A percentile compares a stretch with the other conserved stretches of the same genome.
Evolutionary conservation across 37 sponge, comb jelly and placozoan species (phyloP).

Genomic region (Tethya wilhelma): DNA sequence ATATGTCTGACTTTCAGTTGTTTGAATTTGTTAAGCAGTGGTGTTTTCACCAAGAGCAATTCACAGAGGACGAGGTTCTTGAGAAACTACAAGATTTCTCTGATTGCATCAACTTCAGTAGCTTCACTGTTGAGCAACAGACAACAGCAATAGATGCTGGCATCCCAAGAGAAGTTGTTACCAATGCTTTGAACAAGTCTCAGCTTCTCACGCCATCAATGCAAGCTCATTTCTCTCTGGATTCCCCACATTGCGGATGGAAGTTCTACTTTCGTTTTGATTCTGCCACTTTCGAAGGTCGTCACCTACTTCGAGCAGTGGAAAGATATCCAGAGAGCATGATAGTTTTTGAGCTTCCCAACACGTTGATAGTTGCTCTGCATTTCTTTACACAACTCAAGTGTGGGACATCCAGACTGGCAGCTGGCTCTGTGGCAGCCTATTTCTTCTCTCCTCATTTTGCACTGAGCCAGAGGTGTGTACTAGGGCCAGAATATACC

Average conservation of each 20-base stretch:
- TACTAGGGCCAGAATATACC: constrained; percentile 48
- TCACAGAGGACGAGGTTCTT: constrained; percentile 14
- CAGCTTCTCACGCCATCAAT: constrained; percentile 51
- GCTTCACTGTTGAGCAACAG: constrained; percentile 66
- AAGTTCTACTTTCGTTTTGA: constrained; percentile 33
- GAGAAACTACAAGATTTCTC: constrained; percentile 58
- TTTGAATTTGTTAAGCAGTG: constrained; percentile 63
- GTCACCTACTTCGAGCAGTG: constrained; percentile 51
- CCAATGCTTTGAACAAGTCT: constrained; percentile 80
- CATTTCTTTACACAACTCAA: constrained; percentile 47
- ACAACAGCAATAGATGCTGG: constrained; percentile 61
- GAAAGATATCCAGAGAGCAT: constrained; percentile 53
- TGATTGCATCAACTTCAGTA: constrained; percentile 66
- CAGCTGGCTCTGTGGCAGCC: constrained; percentile 40
- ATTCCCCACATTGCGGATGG: constrained; percentile 69
- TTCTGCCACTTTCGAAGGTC: constrained; percentile 46
- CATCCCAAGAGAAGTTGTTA: constrained; percentile 56
- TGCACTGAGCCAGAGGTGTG: constrained; percentile 16
- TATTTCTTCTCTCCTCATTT: constrained; percentile 76
- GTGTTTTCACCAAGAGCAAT: constrained; percentile 53
- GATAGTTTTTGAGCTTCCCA: constrained; percentile 45
- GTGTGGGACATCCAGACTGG: constrained; percentile 19
- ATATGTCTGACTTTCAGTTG: constrained; percentile 62
- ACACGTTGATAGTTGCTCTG: constrained; percentile 35
- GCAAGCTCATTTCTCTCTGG: constrained; percentile 49